Base-by-base conservation (phyloP, 2,888 invertebrate genomes). In the Nomada lathburiana region DNA sequence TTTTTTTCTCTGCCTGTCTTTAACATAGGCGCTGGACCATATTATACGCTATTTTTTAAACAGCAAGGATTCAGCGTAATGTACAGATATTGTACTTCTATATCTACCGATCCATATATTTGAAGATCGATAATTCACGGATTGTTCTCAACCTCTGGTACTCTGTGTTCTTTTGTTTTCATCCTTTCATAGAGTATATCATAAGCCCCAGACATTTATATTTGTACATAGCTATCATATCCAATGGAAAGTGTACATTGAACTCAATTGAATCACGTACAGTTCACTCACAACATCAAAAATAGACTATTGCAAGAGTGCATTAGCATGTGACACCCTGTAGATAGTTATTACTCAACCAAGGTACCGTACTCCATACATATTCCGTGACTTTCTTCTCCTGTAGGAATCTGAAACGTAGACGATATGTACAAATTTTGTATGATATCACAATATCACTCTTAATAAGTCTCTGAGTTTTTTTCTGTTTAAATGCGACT, bases 301-400 rank as follows among this genome's bases (percentile, higher is more conserved):
- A 93, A 93, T 93, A 93, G 91, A 93, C 92, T 93, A 93, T 93
- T 92, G 92, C 91, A 91, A 91, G 89, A 91, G 92, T 92, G 92
- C 91, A 89, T 91, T 89, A 89, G 89, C 89, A 87, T 90, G 87
- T 88, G 86, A 89, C 87, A 91, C 90, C 89, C 90, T 90, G 90
- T 89, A 88, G 89, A 90, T 89, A 88, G 82, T 90, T 90, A 86
- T 89, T 88, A 86, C 86, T 87, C 90, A 87, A 89, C 87, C 87
- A 89, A 85, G 88, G 88, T 89, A 89, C 82, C 89, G 44, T 86
- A 80, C 68, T 70, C 63, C 86, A 85, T 76, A 85, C 80, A 88
- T 83, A 88, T 88, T 86, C 77, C 86, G 68, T 89, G 84, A 87
- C 85, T 89, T 87, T 89, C 85, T 86, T 85, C 82, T 71, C 82